Evolutionary conservation across 2,888 invertebrate species (phyloP).

Genomic region (Caenorhabditis sp.): DNA sequence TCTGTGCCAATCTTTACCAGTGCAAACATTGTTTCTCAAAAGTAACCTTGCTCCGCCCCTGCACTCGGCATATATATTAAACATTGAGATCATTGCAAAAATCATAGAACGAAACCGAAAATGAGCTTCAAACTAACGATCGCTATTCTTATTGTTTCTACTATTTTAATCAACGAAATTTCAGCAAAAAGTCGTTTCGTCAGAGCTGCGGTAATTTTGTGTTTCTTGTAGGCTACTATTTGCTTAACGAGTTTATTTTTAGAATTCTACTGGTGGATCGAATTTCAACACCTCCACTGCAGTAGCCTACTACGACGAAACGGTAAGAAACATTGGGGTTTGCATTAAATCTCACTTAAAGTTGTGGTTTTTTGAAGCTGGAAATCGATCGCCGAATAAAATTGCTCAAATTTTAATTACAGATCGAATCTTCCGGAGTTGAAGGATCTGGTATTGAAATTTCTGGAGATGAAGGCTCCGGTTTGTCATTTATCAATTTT

Average conservation of each 20-base stretch:
- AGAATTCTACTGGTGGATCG: slow-evolving; percentile 10
- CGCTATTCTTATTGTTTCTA: slow-evolving; percentile 4
- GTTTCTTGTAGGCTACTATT: not conserved
- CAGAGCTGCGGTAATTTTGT: slow-evolving; percentile 3
- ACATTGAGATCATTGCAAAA: not conserved
- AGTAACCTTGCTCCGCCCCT: slow-evolving; percentile 27
- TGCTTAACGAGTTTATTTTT: not conserved
- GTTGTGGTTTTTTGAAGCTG: not conserved
- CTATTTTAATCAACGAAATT: slow-evolving; percentile 10
- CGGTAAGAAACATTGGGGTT: not conserved
- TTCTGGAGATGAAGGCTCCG: slow-evolving; percentile 19
- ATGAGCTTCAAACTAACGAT: slow-evolving; percentile 19
- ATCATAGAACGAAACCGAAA: slow-evolving; percentile 6
- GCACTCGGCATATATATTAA: slow-evolving; percentile 16
- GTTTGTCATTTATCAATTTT: slow-evolving; percentile 20
- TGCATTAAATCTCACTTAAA: no score
- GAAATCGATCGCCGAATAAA: no score
- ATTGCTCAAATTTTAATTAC: not conserved
- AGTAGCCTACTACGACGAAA: slow-evolving; percentile 8
- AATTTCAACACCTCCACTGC: slow-evolving; percentile 11
- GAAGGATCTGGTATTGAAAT: slow-evolving; percentile 12
- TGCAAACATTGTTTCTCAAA: slow-evolving; percentile 7
- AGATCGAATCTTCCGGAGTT: slow-evolving; percentile 5
- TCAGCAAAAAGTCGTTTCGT: slow-evolving; percentile 15
- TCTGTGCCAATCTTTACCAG: not conserved